A percentile compares a stretch with the other conserved stretches of the same genome.
Evolutionary conservation across 2,888 invertebrate genomes (phyloP).

Genomic region (Limnephilus rhombicus): DNA sequence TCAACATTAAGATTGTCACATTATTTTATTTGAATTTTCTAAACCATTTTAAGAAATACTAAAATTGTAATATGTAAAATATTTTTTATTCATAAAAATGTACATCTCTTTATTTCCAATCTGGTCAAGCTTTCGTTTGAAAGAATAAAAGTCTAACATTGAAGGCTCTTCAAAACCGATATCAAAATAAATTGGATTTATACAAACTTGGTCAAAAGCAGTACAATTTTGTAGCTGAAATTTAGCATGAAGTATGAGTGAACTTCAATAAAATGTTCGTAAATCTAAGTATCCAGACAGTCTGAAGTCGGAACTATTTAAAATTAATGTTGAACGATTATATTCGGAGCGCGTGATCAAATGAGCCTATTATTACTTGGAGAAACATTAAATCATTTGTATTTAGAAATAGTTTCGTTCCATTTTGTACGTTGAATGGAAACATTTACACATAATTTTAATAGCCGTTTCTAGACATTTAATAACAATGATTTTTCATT

Average conservation of each 20-base stretch:
- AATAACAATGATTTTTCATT: not conserved
- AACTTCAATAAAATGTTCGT: not conserved
- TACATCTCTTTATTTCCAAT: not conserved
- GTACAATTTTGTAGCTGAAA: not conserved
- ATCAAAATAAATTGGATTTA: not conserved
- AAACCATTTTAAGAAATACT: not conserved
- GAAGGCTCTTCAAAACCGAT: not conserved
- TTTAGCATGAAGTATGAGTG: not conserved
- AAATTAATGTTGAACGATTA: not conserved
- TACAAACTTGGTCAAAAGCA: not conserved
- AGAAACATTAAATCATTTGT: not conserved
- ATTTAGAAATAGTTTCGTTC: not conserved
- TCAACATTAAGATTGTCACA: not conserved
- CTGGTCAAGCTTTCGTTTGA: not conserved
- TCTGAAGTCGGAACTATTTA: not conserved
- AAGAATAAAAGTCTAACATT: not conserved
- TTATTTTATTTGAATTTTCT: not conserved
- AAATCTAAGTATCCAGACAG: not conserved
- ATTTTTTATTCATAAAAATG: not conserved
- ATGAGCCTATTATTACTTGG: not conserved
- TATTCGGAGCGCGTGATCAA: not conserved
- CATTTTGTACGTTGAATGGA: not conserved
- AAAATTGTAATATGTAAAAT: not conserved
- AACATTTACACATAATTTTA: not conserved
- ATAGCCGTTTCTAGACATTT: not conserved